phyloP scores from a whole-genome alignment of 2,888 invertebrate species.

The Sympetrum striolatum region DNA sequence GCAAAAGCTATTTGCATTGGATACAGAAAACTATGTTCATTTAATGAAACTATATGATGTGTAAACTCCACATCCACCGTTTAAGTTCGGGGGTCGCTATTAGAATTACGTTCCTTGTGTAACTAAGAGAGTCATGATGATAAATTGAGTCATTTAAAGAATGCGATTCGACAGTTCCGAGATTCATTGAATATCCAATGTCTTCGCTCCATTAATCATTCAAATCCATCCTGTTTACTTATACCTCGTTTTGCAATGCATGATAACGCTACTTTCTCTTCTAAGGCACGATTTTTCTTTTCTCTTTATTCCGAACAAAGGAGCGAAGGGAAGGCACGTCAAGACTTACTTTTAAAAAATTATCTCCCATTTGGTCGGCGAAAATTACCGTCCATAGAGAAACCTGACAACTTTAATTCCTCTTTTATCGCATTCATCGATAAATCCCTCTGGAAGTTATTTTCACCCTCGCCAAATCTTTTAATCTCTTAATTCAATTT shows the following conservation, averaged over 20 bases:
- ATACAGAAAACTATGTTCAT: neutral
- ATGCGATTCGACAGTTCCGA: neutral
- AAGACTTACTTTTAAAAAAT: neutral
- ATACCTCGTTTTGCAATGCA: neutral
- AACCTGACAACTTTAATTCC: neutral
- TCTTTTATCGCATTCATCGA: neutral
- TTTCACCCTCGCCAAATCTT: neutral
- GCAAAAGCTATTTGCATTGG: neutral
- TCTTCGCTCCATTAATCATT: neutral
- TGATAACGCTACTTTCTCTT: neutral
- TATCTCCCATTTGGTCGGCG: neutral
- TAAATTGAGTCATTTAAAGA: neutral
- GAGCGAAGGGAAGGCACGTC: neutral
- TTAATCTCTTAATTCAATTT: slow-evolving; percentile 23
- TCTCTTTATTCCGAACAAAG: neutral
- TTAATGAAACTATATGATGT: no score
- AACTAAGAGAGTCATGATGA: neutral
- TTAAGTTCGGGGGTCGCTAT: no score
- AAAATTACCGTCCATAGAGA: neutral
- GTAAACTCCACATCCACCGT: no score
- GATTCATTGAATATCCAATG: neutral
- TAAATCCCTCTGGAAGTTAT: neutral
- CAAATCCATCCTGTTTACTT: neutral
- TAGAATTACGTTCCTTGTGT: neutral
- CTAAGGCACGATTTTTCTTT: neutral